A percentile compares a stretch with the other conserved stretches of the same genome.
These are phyloP conservation scores for Rhinatrema bivittatum DNA, from an alignment of 2,797 vertebrate genomes.

Conservation along the genomic window DNA sequence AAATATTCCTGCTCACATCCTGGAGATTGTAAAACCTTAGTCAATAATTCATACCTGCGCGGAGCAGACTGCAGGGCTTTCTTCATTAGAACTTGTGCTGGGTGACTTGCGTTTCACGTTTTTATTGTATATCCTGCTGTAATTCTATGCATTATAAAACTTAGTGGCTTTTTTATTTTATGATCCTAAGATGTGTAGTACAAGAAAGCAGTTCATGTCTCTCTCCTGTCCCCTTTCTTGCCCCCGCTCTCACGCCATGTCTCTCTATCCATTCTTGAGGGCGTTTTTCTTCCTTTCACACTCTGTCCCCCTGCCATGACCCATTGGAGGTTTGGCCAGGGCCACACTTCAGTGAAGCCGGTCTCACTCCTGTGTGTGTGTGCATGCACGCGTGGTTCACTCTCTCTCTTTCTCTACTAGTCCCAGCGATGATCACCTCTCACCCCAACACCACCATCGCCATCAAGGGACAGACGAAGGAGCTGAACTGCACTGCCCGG, in stretches of 20 bases:
- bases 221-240: neutral
- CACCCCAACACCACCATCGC: slow-evolving; percentile 97
- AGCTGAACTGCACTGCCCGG: slow-evolving; percentile 91
- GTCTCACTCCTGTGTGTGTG: neutral
- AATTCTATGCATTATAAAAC: slow-evolving; percentile 59
- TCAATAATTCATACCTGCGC: slow-evolving; percentile 65
- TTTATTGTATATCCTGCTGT: slow-evolving; percentile 60
- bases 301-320: slow-evolving; percentile 4
- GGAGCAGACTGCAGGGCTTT: slow-evolving; percentile 58
- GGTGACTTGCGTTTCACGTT: slow-evolving; percentile 61
- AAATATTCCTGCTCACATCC: slow-evolving; percentile 62
- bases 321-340: too few relatives aligned
- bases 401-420: slow-evolving; percentile 35
- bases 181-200: slow-evolving; percentile 32
- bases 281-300: slow-evolving; percentile 9
- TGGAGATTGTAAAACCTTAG: slow-evolving; percentile 66
- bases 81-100: slow-evolving; percentile 57
- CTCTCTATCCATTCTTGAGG: slow-evolving; percentile 6
- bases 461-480: slow-evolving; percentile 93
- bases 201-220: neutral
- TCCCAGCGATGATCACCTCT: slow-evolving; percentile 96
- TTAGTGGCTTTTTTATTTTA: slow-evolving; percentile 61
- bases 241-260: neutral
- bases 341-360: slow-evolving; percentile 23
- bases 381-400: too few relatives aligned